Conservation (phyloP, 2,113 vertebrate genomes). For the Pterophyllum scalare region DNA sequence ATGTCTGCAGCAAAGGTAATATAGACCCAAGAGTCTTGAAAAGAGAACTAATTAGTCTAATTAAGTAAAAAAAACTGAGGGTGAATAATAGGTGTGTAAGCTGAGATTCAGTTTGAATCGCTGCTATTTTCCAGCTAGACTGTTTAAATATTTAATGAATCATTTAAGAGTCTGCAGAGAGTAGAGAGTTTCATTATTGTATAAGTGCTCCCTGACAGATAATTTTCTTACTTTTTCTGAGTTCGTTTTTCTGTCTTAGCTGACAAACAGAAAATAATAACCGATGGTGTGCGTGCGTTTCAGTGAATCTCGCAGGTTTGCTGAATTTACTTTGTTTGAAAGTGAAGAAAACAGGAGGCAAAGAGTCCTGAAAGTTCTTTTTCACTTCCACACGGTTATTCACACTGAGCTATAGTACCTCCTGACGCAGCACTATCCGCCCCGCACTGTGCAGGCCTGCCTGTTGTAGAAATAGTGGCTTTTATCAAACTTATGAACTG, state of each 20-base stretch:
- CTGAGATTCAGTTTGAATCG: not conserved
- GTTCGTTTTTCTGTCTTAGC: slow-evolving; percentile 12
- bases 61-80: slow-evolving; percentile 8
- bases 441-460: not conserved
- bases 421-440: slow-evolving; percentile 23
- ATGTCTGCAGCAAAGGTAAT: not conserved
- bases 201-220: not conserved
- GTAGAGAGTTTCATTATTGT: not conserved
- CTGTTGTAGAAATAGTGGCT: not conserved
- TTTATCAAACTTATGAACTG: slow-evolving; percentile 20
- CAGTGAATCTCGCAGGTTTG: not conserved
- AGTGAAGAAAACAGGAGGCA: not conserved
- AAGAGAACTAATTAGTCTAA: not conserved
- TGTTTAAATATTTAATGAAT: not conserved
- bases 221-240: slow-evolving; percentile 1
- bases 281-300: not conserved
- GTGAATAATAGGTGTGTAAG: not conserved
- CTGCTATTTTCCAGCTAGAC: not conserved
- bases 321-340: not conserved
- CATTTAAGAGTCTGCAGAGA: not conserved
- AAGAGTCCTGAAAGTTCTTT: slow-evolving; percentile 5
- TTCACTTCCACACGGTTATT: not conserved
- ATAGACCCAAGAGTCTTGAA: not conserved
- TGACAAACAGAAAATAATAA: not conserved
- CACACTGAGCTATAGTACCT: slow-evolving; percentile 1